Base-by-base conservation (phyloP, 35 echinoderm and acorn worm genomes). In the Apostichopus japonicus region DNA sequence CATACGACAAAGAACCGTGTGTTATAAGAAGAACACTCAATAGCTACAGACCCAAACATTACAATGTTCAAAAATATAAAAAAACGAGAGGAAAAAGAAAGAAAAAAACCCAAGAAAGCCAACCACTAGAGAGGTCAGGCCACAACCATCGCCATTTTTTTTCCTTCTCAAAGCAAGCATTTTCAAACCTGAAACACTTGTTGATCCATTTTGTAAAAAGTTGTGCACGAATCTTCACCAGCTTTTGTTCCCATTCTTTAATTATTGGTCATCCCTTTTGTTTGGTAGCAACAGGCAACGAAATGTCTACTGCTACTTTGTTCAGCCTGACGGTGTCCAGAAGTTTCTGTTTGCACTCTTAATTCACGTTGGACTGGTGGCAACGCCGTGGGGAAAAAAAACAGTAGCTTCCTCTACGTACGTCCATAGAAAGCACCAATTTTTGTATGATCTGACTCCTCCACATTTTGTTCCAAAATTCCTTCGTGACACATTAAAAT, bases 181-280 rank as follows among this genome's bases (percentile, higher is more conserved):
- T 73, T 73, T 73, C 71, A n/a, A 73, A 23, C 21, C 71, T 59
- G 6, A 59, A 59, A 59, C 71, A 73, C 71, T 73, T 73, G 71
- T 73, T 73, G 71, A 73, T 73, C 71, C 71, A 73, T 73, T 73
- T 73, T 73, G 21, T 73, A 23, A 73, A 73, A 73, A 73, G 71
- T 73, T 73, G 71, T 73, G 11, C 71, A 73, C 17, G 21, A 73
- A 73, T 13, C 21, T 73, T 73, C 71, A 73, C 71, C 71, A 73
- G 71, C 71, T n/a, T 73, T 73, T 73, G 71, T 73, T 73, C 71
- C 71, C 71, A 17, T 73, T 67, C 11, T 67, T n/a, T 73, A n/a
- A 6, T 17, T 73, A 17, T n/a, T 73, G 71, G 71, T 73, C 71
- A 73, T 73, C 71, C 21, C 14, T 67, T 73, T 73, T 73, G 71